Conservation (phyloP, 2,113 vertebrate species). For the Meriones unguiculatus region DNA sequence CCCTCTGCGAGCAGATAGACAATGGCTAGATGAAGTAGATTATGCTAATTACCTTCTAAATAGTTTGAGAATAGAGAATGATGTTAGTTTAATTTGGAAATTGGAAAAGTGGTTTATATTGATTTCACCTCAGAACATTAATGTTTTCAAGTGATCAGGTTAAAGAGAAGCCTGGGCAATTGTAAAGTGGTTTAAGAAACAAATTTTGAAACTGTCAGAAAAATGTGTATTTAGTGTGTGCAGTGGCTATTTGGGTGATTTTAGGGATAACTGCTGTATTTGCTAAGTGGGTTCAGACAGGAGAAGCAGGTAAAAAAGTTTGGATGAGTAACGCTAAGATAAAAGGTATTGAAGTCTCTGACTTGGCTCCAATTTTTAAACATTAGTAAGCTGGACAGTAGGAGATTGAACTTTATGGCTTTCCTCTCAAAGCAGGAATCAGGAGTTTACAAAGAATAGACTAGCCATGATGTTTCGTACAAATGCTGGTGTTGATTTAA, state of each 20-base stretch:
- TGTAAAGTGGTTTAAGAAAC: neutral
- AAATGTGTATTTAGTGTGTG: neutral
- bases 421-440: neutral
- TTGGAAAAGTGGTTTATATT: neutral
- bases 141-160: neutral
- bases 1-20: neutral
- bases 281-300: rapidly evolving
- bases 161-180: neutral
- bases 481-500: neutral
- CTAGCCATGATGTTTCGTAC: neutral
- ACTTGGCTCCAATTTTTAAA: neutral
- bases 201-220: neutral
- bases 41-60: neutral
- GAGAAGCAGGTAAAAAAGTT: neutral
- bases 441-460: neutral
- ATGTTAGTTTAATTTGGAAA: neutral
- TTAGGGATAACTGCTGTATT: neutral
- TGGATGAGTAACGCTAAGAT: neutral
- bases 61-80: neutral
- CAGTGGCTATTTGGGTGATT: too few relatives aligned
- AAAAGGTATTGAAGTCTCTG: neutral
- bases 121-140: neutral
- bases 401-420: neutral
- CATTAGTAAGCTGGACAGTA: neutral
- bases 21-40: neutral